Percentiles rank a stretch among this genome's conserved stretches.
Conservation (phyloP, 2,888 invertebrate genomes). For the Caenorhabditis drosophilae region DNA sequence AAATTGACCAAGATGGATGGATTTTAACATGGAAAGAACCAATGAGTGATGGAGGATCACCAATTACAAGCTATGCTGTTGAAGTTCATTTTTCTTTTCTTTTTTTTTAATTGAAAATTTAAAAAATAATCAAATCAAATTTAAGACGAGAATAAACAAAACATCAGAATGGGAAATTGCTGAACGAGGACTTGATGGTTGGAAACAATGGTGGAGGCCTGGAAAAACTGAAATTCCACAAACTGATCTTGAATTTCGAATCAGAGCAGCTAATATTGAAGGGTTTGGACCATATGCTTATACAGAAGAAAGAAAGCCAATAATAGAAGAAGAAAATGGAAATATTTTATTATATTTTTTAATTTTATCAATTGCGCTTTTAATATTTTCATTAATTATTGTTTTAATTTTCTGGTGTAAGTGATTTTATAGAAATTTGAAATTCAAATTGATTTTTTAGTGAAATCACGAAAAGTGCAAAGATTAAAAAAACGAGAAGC, state of each 20-base stretch:
- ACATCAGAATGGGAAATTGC: conserved; percentile 68
- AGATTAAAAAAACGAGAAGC: conserved; percentile 33
- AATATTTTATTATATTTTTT: conserved; percentile 19
- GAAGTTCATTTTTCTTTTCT: too few relatives aligned
- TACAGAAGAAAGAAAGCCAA: conserved; percentile 34
- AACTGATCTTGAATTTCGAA: conserved; percentile 53
- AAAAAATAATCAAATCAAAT: too few relatives aligned
- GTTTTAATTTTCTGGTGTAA: conserved; percentile 33
- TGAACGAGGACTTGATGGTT: conserved; percentile 62
- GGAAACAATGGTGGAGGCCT: conserved; percentile 58
- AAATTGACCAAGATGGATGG: conserved; percentile 59
- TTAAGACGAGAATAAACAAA: conserved; percentile 54
- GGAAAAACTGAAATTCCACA: conserved; percentile 38
- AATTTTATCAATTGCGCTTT: conserved; percentile 18
- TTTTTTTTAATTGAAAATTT: too few relatives aligned
- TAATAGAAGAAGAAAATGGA: conserved; percentile 27
- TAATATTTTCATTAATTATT: conserved; percentile 24
- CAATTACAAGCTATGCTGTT: conserved; percentile 64
- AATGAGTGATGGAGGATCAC: conserved; percentile 61
- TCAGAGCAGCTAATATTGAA: conserved; percentile 66
- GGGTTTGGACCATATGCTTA: conserved; percentile 66
- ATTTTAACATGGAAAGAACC: conserved; percentile 65
- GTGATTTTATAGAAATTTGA: conserved; percentile 2
- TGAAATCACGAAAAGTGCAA: conserved; percentile 28
- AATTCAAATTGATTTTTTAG: conserved; percentile 14